Percentiles rank a stretch among this genome's conserved stretches.
Conservation (phyloP, 2,797 vertebrate species). For the Acanthis flammea region DNA sequence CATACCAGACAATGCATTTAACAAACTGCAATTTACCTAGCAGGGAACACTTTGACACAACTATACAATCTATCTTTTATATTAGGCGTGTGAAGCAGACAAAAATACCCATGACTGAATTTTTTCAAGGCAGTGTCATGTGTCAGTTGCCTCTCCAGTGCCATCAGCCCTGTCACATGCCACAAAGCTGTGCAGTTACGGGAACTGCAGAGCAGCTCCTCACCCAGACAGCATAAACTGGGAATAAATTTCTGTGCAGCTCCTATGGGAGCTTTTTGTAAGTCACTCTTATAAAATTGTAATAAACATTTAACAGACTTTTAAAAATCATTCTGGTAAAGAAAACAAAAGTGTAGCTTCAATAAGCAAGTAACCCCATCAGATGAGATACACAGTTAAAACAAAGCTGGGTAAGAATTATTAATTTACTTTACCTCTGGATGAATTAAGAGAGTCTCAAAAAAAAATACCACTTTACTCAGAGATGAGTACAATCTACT, state of each 20-base stretch:
- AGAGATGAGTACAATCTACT: neutral
- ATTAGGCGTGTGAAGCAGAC: neutral
- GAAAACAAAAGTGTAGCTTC: neutral
- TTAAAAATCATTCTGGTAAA: neutral
- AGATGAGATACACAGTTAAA: neutral
- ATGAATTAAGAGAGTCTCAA: neutral
- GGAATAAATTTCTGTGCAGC: neutral
- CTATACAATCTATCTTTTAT: neutral
- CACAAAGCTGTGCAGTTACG: fast-evolving
- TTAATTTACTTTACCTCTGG: neutral
- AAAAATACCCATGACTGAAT: neutral
- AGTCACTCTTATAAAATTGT: neutral
- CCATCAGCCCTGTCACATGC: neutral
- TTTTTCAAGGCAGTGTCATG: neutral
- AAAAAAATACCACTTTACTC: neutral
- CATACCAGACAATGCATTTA: neutral
- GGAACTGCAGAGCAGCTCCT: neutral
- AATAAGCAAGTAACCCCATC: neutral
- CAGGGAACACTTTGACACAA: neutral
- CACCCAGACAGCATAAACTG: neutral
- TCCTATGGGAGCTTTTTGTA: neutral
- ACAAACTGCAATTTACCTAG: neutral
- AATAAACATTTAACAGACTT: neutral
- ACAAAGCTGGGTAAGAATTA: neutral
- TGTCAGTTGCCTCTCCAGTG: neutral